These are phyloP conservation scores for Hoplostethus mediterraneus DNA, from an alignment of 2,797 vertebrate genomes.

Conservation along the genomic window DNA sequence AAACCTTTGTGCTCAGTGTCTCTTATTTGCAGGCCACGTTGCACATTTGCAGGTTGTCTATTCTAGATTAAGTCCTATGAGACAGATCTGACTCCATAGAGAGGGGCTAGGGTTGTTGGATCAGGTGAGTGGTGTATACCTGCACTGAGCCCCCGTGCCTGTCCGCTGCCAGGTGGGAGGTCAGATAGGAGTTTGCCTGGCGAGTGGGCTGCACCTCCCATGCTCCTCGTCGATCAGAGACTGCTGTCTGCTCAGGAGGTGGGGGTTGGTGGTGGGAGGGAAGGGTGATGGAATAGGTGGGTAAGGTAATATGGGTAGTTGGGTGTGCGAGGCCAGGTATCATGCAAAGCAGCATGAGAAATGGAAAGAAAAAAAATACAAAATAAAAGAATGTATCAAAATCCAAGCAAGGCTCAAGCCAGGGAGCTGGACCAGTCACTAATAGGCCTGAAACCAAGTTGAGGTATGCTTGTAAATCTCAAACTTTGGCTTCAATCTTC, in stretches of 20 bases:
- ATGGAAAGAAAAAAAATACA: slow-evolving; percentile 66
- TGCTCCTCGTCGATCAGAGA: slow-evolving; percentile 96
- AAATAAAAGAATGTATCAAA: slow-evolving; percentile 67
- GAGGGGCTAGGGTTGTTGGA: slow-evolving; percentile 53
- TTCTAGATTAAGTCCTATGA: slow-evolving; percentile 34
- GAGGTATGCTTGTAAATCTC: slow-evolving; percentile 26
- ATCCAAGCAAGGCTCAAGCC: slow-evolving; percentile 80
- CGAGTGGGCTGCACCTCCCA: slow-evolving; percentile 97
- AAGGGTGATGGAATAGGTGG: slow-evolving; percentile 68
- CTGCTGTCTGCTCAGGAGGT: slow-evolving; percentile 83
- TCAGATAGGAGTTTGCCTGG: slow-evolving; percentile 97
- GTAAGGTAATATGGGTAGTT: slow-evolving; percentile 73
- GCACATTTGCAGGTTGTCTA: neutral
- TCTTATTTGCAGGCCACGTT: slow-evolving; percentile 5
- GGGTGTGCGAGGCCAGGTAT: slow-evolving; percentile 74
- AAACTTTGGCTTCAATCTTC: slow-evolving; percentile 27
- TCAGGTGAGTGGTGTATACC: slow-evolving; percentile 87
- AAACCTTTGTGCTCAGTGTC: neutral
- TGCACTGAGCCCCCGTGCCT: slow-evolving; percentile 99
- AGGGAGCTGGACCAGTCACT: slow-evolving; percentile 72
- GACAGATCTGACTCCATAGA: slow-evolving; percentile 75
- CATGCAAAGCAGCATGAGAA: slow-evolving; percentile 84
- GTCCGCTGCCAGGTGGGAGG: slow-evolving; percentile 96
- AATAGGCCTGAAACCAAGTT: slow-evolving; percentile 50
- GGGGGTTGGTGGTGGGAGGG: slow-evolving; percentile 47